Evolutionary conservation across 1,140 invertebrate genomes (phyloP), one percentile per base, ranked within the genome.

Genomic region (Drosophila neocordata): DNA sequence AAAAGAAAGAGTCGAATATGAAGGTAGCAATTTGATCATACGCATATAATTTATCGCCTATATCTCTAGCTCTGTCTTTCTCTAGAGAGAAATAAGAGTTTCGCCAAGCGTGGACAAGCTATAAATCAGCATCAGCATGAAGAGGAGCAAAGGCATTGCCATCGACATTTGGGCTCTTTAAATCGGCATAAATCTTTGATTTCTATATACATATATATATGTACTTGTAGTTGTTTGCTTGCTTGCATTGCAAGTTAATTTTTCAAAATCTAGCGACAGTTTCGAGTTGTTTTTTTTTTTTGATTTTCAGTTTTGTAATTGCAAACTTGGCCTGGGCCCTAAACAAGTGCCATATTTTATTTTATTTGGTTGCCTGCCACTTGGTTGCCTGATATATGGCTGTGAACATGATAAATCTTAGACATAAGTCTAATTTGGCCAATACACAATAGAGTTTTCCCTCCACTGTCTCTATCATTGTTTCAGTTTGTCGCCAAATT

Each of bases 21-120:
- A 87, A 87, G 83, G 83, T 87, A 87, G 83, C 83, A 87, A 88
- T 87, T 87, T 87, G 73, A 85, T 87, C 81, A 68, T 69, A 60
- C 61, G 62, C 78, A 81, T 81, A 81, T 87, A 81, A 82, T 85
- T 85, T 87, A 85, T 77, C 68, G 52, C 24, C 9, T 31, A 38
- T 37, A 52, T 48, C 15, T 48, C 18, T 9, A 9, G 1, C 24
- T 24, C 24, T 24, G 24, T 31, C 27, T 34, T 24, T 48, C 15
- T 48, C 18, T 11, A 11, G 3, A 38, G 8, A 48, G 41, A 38
- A 6, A 31, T 31, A 31, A 66, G 58, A 65, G 59, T 56, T 56
- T 60, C 31, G 31, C 62, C 56, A 53, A 78, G 78, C 63, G 65
- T 64, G 64, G 24, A 61, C 24, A 38, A 53, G 1, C 24, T 58